A percentile compares a stretch with the other conserved stretches of the same genome.
Conservation (phyloP, 2,888 invertebrate genomes). For the Synergus japonicus region DNA sequence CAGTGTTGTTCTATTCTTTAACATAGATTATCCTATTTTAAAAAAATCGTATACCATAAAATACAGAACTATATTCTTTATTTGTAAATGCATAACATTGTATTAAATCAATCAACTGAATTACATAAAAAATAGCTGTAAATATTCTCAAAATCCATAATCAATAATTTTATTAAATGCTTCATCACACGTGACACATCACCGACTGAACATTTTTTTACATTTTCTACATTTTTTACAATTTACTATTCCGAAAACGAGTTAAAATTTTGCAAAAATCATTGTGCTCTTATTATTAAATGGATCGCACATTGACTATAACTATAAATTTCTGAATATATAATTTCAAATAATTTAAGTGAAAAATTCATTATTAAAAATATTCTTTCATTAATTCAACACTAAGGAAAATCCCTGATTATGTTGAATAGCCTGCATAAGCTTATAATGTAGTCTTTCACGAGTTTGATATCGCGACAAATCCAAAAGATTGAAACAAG, state of each 20-base stretch:
- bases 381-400: conserved; percentile 73
- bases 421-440: conserved; percentile 95
- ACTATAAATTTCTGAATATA: background rate
- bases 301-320: background rate
- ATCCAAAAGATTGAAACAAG: conserved; percentile 97
- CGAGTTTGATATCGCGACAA: conserved; percentile 93
- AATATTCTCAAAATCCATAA: conserved; percentile 7
- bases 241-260: background rate
- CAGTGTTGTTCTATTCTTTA: background rate
- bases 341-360: background rate
- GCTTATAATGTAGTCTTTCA: conserved; percentile 90
- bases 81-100: conserved; percentile 15
- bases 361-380: background rate
- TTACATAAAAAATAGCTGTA: conserved; percentile 15
- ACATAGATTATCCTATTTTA: background rate
- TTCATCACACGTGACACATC: background rate
- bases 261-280: background rate
- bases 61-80: conserved; percentile 16
- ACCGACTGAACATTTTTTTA: background rate
- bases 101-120: background rate
- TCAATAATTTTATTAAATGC: conserved; percentile 18
- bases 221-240: background rate
- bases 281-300: background rate
- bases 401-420: conserved; percentile 96
- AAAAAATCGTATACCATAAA: conserved; percentile 19